Percentiles rank a stretch among this genome's conserved stretches.
Conservation (phyloP, 2,113 vertebrate genomes). For the Harpagus bidentatus region DNA sequence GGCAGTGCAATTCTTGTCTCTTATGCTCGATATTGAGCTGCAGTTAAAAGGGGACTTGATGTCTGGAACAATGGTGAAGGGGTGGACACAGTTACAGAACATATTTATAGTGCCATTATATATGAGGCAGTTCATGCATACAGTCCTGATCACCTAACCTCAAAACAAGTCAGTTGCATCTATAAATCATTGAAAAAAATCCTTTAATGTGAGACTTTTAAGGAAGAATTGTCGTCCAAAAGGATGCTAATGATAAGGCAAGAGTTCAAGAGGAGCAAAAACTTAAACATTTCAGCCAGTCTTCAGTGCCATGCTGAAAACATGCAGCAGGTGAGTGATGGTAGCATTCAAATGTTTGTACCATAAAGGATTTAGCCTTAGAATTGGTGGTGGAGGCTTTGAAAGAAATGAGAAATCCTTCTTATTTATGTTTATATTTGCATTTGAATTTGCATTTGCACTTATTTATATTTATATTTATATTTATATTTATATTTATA, state of each 20-base stretch:
- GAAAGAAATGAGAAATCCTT: not conserved
- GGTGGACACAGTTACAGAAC: not conserved
- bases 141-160: not conserved
- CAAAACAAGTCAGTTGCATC: not conserved
- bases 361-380: not conserved
- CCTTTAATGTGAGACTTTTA: not conserved
- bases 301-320: not conserved
- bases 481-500: not conserved
- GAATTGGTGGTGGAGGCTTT: not conserved
- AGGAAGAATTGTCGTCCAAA: not conserved
- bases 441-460: not conserved
- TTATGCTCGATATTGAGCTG: not conserved
- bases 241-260: not conserved
- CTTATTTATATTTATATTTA: not conserved
- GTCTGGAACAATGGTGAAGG: not conserved
- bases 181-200: not conserved
- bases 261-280: not conserved
- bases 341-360: not conserved
- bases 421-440: not conserved
- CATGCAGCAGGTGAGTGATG: not conserved
- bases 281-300: not conserved
- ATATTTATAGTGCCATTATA: not conserved
- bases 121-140: not conserved
- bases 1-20: not conserved
- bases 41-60: not conserved